Conservation (phyloP, 2,888 invertebrate species). For the Tricholauxania praeusta region DNA sequence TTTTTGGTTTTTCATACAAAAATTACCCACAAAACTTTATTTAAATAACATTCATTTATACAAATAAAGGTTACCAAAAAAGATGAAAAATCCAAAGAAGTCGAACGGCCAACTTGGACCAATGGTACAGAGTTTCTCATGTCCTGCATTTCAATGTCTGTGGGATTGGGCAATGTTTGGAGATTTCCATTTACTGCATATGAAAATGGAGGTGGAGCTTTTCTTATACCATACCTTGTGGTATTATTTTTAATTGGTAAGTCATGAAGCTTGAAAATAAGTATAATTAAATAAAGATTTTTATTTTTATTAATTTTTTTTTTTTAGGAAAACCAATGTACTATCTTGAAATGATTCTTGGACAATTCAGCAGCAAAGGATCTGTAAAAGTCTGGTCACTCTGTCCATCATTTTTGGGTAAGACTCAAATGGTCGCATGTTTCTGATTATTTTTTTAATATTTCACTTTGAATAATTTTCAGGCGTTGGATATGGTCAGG, state of each 20-base stretch:
- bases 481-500: slow-evolving; percentile 79
- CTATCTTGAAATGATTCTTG: slow-evolving; percentile 84
- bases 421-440: slow-evolving; percentile 3
- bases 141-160: slow-evolving; percentile 81
- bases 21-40: too few relatives aligned
- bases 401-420: slow-evolving; percentile 83
- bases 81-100: too few relatives aligned
- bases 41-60: too few relatives aligned
- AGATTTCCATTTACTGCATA: slow-evolving; percentile 75
- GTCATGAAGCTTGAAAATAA: slow-evolving; percentile 4
- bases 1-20: too few relatives aligned
- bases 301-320: background rate
- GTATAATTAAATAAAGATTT: background rate
- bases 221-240: slow-evolving; percentile 79
- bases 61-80: too few relatives aligned
- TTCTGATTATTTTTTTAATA: background rate
- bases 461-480: slow-evolving; percentile 63
- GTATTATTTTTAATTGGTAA: slow-evolving; percentile 73
- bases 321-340: slow-evolving; percentile 76
- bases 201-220: slow-evolving; percentile 81
- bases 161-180: slow-evolving; percentile 81
- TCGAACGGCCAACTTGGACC: slow-evolving; percentile 69
- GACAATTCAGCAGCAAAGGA: slow-evolving; percentile 86
- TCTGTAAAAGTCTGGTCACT: slow-evolving; percentile 78
- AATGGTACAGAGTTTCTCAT: slow-evolving; percentile 79